Conservation (phyloP, 1,140 invertebrate species). For the Scaptodrosophila lebanonensis region DNA sequence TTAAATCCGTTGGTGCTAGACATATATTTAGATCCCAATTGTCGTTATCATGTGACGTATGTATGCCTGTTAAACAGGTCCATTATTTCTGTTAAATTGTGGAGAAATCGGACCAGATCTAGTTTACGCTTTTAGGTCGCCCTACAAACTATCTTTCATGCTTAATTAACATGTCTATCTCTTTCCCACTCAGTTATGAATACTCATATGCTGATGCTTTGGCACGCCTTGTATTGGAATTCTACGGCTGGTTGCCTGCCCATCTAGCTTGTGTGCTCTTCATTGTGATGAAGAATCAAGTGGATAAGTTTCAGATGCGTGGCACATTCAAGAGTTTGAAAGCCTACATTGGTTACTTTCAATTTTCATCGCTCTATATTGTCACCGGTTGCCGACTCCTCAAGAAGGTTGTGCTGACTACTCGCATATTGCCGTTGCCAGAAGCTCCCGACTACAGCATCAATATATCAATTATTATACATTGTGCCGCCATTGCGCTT, state of each 20-base stretch:
- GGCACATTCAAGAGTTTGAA: conserved; percentile 51
- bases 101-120: too few species aligned
- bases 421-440: conserved; percentile 34
- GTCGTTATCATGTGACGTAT: conserved; percentile 80
- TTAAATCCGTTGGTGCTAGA: conserved; percentile 76
- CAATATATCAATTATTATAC: conserved; percentile 58
- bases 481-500: conserved; percentile 51
- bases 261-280: conserved; percentile 65
- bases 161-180: neutral
- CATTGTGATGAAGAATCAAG: conserved; percentile 60
- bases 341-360: conserved; percentile 50
- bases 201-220: conserved; percentile 60
- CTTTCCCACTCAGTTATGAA: conserved; percentile 52
- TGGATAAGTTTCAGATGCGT: conserved; percentile 38
- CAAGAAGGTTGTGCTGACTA: conserved; percentile 42
- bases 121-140: too few species aligned
- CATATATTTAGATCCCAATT: conserved; percentile 80
- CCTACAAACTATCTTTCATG: neutral
- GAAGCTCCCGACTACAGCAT: conserved; percentile 51
- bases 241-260: conserved; percentile 69
- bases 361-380: conserved; percentile 59
- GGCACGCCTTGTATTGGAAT: conserved; percentile 57
- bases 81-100: neutral
- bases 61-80: neutral
- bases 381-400: conserved; percentile 70